Evolutionary conservation across 2,113 vertebrate genomes (phyloP), one percentile per base, ranked within the genome.

Genomic region (Podarcis muralis): DNA sequence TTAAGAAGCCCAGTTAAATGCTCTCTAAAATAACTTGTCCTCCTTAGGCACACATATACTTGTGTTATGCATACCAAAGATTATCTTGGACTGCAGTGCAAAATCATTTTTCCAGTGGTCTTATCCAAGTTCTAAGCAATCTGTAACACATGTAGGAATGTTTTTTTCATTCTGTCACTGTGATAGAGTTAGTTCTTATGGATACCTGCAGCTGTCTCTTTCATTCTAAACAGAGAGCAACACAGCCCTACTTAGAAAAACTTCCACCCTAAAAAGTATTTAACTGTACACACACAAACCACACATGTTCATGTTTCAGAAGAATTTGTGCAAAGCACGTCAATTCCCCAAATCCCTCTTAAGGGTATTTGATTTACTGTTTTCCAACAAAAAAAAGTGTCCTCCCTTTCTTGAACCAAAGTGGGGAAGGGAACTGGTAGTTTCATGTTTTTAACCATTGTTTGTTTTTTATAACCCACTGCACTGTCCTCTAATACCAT

Each of bases 91-190:
- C 8, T 69, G 82, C 90, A 79, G 85, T 16, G 1, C 20, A 84
- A 80, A 83, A 30, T 5, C 18, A 27, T 82, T 37, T 88, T 59
- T 89, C 88, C 84, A 43, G 23, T 84, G 27, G 83, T 88, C 43
- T 69, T 78, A 79, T n/a, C 32, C 87, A 81, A 91, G 85, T 93
- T 92, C 89, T 89, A 72, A 92, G 87, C 69, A 79, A 68, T 83
- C 91, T 86, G 37, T 69, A 90, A 84, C 86, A 48, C 7, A 16
- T 22, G 6, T 83, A 84, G 88, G 66, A 92, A 76, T 20, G 57
- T 77, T 89, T 91, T 91, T 53, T 85, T 22, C 77, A 71, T 90
- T 90, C 90, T 93, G 76, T 85, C 90, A 62, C 53, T 86, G 75
- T 30, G 40, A 13, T 7, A 74, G 37, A 71, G 18, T 83, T 35